Evolutionary conservation across 2,113 vertebrate species (phyloP).

Genomic region (Passerina amoena): DNA sequence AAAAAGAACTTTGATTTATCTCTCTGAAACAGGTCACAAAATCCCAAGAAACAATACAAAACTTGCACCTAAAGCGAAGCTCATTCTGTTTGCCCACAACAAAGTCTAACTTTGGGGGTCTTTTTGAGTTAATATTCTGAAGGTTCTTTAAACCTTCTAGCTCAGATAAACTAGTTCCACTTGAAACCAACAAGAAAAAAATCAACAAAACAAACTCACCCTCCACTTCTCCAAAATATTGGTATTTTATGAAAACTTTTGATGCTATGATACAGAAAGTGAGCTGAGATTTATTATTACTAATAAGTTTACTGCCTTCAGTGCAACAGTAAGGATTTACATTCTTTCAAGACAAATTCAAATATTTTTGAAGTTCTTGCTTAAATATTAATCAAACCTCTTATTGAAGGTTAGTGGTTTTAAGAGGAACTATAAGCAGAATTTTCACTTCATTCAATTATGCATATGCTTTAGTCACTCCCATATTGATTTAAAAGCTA

Average conservation of each 20-base stretch:
- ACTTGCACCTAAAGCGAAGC: background rate
- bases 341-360: background rate
- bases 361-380: background rate
- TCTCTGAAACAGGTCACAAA: background rate
- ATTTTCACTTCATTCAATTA: background rate
- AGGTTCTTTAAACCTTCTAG: background rate
- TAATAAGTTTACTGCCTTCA: background rate
- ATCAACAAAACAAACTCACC: background rate
- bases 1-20: background rate
- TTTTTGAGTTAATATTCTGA: background rate
- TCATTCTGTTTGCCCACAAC: background rate
- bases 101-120: background rate
- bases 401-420: background rate
- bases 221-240: background rate
- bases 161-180: background rate
- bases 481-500: background rate
- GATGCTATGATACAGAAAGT: background rate
- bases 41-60: background rate
- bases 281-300: background rate
- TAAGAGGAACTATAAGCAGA: background rate
- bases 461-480: background rate
- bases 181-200: background rate
- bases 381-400: background rate
- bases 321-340: background rate
- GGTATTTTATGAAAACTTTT: background rate